Evolutionary conservation across 2,888 invertebrate species (phyloP), one percentile per base, ranked within the genome.

Genomic region (Aspidiotus rigidus): DNA sequence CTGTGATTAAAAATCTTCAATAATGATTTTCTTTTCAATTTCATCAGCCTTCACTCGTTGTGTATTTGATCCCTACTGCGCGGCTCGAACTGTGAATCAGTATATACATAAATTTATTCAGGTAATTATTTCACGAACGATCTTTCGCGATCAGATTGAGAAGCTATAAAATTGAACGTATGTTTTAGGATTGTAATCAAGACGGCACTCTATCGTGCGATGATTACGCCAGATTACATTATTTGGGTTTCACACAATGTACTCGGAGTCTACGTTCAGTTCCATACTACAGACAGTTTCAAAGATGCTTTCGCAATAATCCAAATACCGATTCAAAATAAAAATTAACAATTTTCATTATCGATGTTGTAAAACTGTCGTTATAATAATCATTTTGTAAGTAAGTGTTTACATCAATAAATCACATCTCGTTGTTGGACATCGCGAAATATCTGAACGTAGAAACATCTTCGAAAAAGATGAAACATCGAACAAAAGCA

Each of bases 41-140:
- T 70, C 75, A 74, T 42, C 72, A 77, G 78, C 77, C 16, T 78
- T 77, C 71, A 76, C 77, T 66, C 72, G 74, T 13, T 78, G 78
- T 69, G 74, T 75, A 15, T 73, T 72, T 16, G 76, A 78, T 69
- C 74, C 75, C n/a, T 74, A 73, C 54, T 78, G 78, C 69, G 75
- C 77, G 5, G 76, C 77, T 15, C 70, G 73, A 7, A 74, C 77
- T 0, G 76, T 78, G 10, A 74, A 74, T 13, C 74, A 74, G n/a
- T 78, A 78, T 73, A 77, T 78, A 76, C 72, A 71, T 7, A 75
- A 74, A 70, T 75, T 74, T 64, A 71, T 72, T 10, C 64, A 73
- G 70, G 75, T 75, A 71, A 72, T 39, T 69, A 56, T 10, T 7
- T 28, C 28, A 28, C 28, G 5, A 28, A 28, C 28, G 28, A 28